Conservation (phyloP, 2,113 vertebrate species). For the Picathartes gymnocephalus region DNA sequence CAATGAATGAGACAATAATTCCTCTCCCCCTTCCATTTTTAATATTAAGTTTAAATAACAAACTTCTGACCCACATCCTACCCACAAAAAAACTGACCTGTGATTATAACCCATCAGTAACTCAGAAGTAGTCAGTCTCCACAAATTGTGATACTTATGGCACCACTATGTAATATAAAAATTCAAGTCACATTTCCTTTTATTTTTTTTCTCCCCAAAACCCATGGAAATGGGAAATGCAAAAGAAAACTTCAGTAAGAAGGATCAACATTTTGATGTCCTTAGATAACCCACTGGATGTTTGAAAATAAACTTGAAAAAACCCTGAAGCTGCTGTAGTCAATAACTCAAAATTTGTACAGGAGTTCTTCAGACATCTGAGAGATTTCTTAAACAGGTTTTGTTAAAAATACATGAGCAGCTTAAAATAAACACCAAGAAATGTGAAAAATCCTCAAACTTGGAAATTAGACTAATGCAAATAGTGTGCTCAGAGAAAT, state of each 20-base stretch:
- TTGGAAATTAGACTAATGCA: neutral
- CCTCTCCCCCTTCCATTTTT: neutral
- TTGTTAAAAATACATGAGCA: constrained; percentile 44
- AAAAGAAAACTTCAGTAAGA: constrained; percentile 24
- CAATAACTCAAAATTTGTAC: constrained; percentile 15
- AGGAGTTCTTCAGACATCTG: constrained; percentile 8
- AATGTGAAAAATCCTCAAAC: neutral
- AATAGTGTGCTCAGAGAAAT: neutral
- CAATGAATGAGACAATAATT: neutral
- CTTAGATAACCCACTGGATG: neutral
- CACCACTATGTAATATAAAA: neutral
- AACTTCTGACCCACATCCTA: neutral
- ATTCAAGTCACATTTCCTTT: neutral
- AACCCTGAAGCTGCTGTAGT: neutral
- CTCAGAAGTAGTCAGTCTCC: neutral
- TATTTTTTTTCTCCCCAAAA: accelerated
- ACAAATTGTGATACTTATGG: neutral
- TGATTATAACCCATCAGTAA: neutral
- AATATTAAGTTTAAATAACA: neutral
- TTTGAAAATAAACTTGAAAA: constrained; percentile 2
- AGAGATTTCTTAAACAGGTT: constrained; percentile 24
- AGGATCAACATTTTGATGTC: constrained; percentile 32
- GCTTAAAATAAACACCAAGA: neutral
- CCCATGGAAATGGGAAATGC: neutral
- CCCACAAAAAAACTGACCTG: neutral